These are phyloP conservation scores for Drosophila lutescens DNA, from an alignment of 2,888 invertebrate species.

Conservation along the genomic window DNA sequence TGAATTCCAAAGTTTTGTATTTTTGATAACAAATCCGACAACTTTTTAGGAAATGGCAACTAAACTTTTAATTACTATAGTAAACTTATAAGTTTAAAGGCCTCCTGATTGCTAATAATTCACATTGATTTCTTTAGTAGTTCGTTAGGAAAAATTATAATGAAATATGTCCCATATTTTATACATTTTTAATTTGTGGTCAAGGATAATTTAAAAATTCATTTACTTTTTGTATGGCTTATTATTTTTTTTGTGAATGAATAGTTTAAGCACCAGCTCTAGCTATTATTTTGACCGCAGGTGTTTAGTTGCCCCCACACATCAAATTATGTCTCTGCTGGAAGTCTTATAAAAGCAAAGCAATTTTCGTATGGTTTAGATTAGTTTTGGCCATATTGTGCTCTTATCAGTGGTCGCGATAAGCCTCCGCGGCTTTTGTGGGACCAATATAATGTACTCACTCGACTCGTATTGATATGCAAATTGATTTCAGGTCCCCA, in stretches of 20 bases:
- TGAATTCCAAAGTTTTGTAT: background rate
- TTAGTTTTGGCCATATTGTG: conserved; percentile 34
- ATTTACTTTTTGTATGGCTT: too few species aligned
- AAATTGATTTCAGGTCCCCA: conserved; percentile 36
- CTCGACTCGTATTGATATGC: conserved; percentile 19
- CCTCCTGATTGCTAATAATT: background rate
- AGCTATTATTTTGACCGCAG: background rate
- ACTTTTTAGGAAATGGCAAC: background rate
- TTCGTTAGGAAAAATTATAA: too few species aligned
- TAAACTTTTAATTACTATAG: background rate
- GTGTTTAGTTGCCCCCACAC: conserved; percentile 1
- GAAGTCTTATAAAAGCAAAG: conserved; percentile 46
- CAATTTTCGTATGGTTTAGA: conserved; percentile 16
- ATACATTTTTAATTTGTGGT: too few species aligned
- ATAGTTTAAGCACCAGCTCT: background rate
- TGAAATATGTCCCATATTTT: too few species aligned
- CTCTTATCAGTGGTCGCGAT: conserved; percentile 34
- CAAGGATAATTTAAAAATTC: too few species aligned
- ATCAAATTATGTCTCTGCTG: conserved; percentile 12
- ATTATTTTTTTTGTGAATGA: background rate
- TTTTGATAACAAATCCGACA: conserved; percentile 5
- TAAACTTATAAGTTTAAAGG: too few species aligned
- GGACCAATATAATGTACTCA: conserved; percentile 14
- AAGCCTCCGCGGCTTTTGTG: conserved; percentile 21
- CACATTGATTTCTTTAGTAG: too few species aligned